Conservation (phyloP, 1,140 invertebrate genomes). For the Caligus rogercresseyi region DNA sequence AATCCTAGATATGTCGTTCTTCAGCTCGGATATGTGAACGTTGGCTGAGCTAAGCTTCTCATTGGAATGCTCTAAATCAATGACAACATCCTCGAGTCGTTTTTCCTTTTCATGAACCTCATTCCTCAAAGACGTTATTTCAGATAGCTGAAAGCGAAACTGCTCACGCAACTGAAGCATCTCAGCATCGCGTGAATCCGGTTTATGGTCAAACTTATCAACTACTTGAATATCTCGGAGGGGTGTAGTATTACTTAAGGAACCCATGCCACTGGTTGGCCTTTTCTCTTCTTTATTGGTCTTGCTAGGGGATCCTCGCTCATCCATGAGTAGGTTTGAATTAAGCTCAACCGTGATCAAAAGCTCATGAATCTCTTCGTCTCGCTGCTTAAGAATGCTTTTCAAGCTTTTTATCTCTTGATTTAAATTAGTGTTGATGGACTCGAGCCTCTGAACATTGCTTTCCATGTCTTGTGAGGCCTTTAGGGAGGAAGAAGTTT, state of each 20-base stretch:
- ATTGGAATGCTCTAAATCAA: neutral
- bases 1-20: neutral
- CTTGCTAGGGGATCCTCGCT: neutral
- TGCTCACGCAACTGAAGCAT: neutral
- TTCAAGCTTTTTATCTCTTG: neutral
- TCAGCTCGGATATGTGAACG: neutral
- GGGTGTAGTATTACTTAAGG: neutral
- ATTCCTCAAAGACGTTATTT: neutral
- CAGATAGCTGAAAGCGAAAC: neutral
- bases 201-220: too few species aligned
- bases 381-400: neutral
- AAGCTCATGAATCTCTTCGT: neutral
- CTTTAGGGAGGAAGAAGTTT: too few species aligned
- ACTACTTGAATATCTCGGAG: too few species aligned
- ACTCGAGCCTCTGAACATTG: neutral
- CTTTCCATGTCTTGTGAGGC: neutral
- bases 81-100: neutral
- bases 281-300: neutral
- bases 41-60: neutral
- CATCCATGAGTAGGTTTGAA: neutral
- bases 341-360: neutral
- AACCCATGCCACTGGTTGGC: neutral
- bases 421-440: neutral
- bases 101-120: neutral
- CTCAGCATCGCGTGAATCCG: neutral